Conservation (phyloP, 2,888 invertebrate genomes). For the Eremobia ochroleuca region DNA sequence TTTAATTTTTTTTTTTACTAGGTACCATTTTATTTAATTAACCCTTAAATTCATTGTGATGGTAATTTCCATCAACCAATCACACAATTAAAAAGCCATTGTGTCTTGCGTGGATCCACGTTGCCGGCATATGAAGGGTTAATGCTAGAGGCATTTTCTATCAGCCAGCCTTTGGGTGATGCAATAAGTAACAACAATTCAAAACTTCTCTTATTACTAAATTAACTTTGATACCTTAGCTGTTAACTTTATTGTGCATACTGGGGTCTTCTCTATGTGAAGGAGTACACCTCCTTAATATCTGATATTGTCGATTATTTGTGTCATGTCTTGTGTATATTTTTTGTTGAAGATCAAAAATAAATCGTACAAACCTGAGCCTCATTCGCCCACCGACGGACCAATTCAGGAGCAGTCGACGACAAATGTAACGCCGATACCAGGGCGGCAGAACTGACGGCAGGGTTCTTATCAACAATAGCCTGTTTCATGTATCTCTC, state of each 20-base stretch:
- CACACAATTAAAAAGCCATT: too few species aligned
- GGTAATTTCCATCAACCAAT: too few species aligned
- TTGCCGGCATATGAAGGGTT: too few species aligned
- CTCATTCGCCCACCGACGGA: conserved; percentile 99
- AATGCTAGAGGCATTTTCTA: too few species aligned
- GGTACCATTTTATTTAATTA: too few species aligned
- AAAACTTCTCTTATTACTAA: background rate
- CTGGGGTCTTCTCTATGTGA: background rate
- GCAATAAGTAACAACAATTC: background rate
- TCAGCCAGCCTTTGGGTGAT: background rate
- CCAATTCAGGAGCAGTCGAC: conserved; percentile 96
- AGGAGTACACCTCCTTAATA: background rate
- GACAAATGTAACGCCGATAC: conserved; percentile 97
- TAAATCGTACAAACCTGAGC: conserved; percentile 94
- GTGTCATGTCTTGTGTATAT: background rate
- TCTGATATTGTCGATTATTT: background rate
- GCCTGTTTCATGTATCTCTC: conserved; percentile 99
- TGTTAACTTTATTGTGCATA: background rate
- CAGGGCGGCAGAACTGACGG: conserved; percentile 99
- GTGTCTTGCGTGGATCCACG: too few species aligned
- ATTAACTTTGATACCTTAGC: background rate
- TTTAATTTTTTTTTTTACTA: too few species aligned
- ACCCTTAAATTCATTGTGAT: too few species aligned
- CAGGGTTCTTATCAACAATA: conserved; percentile 99
- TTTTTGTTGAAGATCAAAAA: background rate